Conservation (phyloP, 2,797 vertebrate species). For the Gambusia yucatana region DNA sequence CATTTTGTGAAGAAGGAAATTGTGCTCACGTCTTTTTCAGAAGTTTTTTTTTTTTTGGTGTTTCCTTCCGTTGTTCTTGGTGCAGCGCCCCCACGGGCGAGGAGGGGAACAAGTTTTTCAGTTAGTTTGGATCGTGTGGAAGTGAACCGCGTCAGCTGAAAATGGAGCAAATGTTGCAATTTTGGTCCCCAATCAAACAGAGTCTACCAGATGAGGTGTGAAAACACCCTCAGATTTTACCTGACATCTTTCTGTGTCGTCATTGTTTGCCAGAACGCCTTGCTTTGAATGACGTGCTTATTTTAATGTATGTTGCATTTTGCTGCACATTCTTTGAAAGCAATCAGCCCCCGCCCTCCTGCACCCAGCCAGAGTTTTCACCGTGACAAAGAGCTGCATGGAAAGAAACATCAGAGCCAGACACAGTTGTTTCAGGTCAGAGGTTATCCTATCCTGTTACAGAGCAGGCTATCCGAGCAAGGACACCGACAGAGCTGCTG, state of each 20-base stretch:
- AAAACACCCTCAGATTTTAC: background rate
- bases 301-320: background rate
- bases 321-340: background rate
- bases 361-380: background rate
- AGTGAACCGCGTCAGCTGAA: too few relatives aligned
- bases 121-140: too few relatives aligned
- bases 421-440: conserved; percentile 24
- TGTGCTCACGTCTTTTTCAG: too few relatives aligned
- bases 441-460: conserved; percentile 45
- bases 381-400: conserved; percentile 7
- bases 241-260: background rate
- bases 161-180: too few relatives aligned
- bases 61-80: too few relatives aligned
- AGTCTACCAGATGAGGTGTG: too few relatives aligned
- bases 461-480: conserved; percentile 29
- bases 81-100: too few relatives aligned
- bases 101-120: too few relatives aligned
- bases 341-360: background rate
- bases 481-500: conserved; percentile 14
- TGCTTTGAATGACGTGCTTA: background rate
- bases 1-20: too few relatives aligned
- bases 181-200: too few relatives aligned
- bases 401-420: conserved; percentile 19
- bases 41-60: too few relatives aligned
- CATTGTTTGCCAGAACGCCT: background rate